phyloP scores from a whole-genome alignment of 1,140 invertebrate species.

The Brachionus koreanus region DNA sequence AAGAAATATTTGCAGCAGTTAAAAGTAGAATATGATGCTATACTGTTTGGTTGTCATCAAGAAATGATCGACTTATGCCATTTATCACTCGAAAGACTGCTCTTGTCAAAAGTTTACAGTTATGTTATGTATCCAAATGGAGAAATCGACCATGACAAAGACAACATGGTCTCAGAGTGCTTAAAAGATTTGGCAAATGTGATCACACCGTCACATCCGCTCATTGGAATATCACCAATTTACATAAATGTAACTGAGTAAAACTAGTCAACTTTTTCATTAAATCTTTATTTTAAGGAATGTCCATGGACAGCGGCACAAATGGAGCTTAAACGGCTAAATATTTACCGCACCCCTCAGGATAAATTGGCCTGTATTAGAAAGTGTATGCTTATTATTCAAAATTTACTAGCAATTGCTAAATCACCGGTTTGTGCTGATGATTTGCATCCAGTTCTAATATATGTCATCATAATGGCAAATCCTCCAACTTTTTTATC shows the following conservation, averaged over 20 bases:
- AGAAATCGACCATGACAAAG: constrained; percentile 84
- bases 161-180: constrained; percentile 77
- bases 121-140: constrained; percentile 93
- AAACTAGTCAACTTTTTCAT: neutral
- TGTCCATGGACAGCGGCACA: constrained; percentile 96
- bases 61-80: constrained; percentile 67
- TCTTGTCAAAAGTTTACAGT: constrained; percentile 81
- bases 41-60: constrained; percentile 61
- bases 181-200: constrained; percentile 75
- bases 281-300: constrained; percentile 65
- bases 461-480: constrained; percentile 92
- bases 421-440: constrained; percentile 81
- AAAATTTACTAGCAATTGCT: constrained; percentile 81
- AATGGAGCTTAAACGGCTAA: constrained; percentile 80
- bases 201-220: constrained; percentile 76
- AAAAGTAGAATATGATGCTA: constrained; percentile 58
- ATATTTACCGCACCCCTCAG: constrained; percentile 85
- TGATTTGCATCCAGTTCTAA: constrained; percentile 90
- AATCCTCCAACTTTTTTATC: constrained; percentile 91
- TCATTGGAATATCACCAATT: constrained; percentile 73
- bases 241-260: constrained; percentile 48
- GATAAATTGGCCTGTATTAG: constrained; percentile 86
- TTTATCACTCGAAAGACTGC: constrained; percentile 61
- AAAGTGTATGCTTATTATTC: constrained; percentile 79
- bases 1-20: constrained; percentile 64